Evolutionary conservation across 2,113 vertebrate genomes (phyloP).

Genomic region (Thinocorus orbignyianus): DNA sequence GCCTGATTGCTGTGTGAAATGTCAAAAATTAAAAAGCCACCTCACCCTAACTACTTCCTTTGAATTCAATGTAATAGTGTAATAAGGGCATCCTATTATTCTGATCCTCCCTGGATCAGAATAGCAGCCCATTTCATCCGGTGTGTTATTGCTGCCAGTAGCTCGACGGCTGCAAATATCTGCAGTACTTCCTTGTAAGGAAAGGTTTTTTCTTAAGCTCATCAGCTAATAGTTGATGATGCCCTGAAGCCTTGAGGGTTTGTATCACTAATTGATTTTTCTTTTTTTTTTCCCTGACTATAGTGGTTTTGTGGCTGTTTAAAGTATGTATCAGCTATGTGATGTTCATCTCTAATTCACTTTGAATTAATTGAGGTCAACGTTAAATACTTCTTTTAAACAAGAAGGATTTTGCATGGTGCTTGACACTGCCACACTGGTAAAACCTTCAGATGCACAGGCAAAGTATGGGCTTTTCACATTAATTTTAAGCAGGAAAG

Average conservation of each 20-base stretch:
- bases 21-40: neutral
- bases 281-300: neutral
- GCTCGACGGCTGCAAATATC: neutral
- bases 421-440: neutral
- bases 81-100: neutral
- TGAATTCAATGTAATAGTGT: neutral
- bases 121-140: neutral
- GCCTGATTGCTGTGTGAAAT: neutral
- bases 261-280: neutral
- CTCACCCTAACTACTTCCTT: neutral
- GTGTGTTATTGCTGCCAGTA: neutral
- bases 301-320: constrained; percentile 12
- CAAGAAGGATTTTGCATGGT: neutral
- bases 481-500: neutral
- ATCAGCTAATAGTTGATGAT: neutral
- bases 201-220: neutral
- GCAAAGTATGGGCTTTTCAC: neutral
- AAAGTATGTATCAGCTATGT: neutral
- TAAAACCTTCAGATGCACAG: neutral
- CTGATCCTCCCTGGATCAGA: neutral
- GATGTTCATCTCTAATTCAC: neutral
- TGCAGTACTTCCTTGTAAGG: neutral
- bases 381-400: neutral
- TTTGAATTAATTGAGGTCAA: neutral
- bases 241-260: neutral